Base-by-base conservation (phyloP, 30 jellyfish, hydroid and myxozoan genomes). In the Pelagia noctiluca region DNA sequence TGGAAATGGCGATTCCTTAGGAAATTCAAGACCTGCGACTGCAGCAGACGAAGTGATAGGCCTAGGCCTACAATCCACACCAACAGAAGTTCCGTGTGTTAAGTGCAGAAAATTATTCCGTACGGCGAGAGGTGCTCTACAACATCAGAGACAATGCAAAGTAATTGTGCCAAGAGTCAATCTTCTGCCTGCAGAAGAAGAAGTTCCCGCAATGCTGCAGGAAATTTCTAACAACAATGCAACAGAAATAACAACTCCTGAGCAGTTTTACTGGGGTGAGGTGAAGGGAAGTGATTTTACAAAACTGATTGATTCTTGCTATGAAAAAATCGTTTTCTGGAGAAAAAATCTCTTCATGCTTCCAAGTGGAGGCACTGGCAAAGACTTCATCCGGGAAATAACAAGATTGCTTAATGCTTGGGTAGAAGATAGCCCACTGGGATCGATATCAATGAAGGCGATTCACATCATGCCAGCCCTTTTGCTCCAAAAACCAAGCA, bases 91-190 rank as follows among this genome's bases (percentile, higher is more conserved):
- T n/a, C 21, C 12, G 72, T 60, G 35, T 60, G 72, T 60, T 5
- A 28, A 28, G 72, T 60, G 35, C 12, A n/a, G 35, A 60, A 60
- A 60, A 60, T 60, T 10, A 60, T 26, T n/a, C 72, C 73, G 73
- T 61, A 61, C 73, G 73, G 36, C 24, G 35, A 24, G 73, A 61
- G 73, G 73, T 29, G 73, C 73, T 21, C 73, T 61, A 21, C 73
- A 61, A 61, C 73, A 61, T 29, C 73, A 61, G 35, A 61, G 73
- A 29, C 73, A 61, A 29, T 61, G 0, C 22, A 61, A 61, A 61
- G 73, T 61, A 21, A 29, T 61, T 21, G 73, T 29, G 73, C 0
- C 31, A 24, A 61, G 73, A 61, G 73, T 61, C 35, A 29, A 61
- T 42, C 57, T 16, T 42, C 57, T 42, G 57, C 57, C 57, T 42